Percentiles rank a stretch among this genome's conserved stretches.
Conservation (phyloP, 2,888 invertebrate species). For the Dicranocentrus wangi region DNA sequence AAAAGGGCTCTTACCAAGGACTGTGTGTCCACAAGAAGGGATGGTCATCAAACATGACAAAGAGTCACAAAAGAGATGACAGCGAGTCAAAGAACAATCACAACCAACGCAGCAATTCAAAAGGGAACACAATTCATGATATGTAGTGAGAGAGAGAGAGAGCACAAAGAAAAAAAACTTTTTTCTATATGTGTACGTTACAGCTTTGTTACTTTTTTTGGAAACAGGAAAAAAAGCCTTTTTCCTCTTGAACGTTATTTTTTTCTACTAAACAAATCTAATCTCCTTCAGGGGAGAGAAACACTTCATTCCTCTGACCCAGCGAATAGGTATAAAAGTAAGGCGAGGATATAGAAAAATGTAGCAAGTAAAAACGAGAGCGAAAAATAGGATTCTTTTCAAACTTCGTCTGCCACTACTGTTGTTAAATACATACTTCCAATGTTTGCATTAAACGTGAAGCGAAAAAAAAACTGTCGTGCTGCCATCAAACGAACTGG, state of each 20-base stretch:
- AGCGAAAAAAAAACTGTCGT: constrained; percentile 17
- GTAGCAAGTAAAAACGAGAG: constrained; percentile 39
- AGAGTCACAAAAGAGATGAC: constrained; percentile 62
- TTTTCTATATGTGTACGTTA: constrained; percentile 14
- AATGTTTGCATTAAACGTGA: constrained; percentile 27
- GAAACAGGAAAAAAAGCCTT: constrained; percentile 47
- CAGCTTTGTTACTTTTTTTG: constrained; percentile 18
- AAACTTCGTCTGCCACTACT: constrained; percentile 50
- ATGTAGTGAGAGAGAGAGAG: constrained; percentile 37
- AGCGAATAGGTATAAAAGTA: constrained; percentile 19
- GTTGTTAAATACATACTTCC: constrained; percentile 21
- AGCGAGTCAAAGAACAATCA: constrained; percentile 67
- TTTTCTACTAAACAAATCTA: constrained; percentile 52
- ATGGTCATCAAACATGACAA: constrained; percentile 67
- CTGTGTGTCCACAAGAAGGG: constrained; percentile 67
- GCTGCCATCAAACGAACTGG: neutral
- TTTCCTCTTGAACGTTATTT: constrained; percentile 34
- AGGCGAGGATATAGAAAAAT: neutral
- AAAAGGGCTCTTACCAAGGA: constrained; percentile 70
- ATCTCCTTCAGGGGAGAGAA: constrained; percentile 57
- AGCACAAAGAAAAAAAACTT: constrained; percentile 55
- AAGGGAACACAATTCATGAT: constrained; percentile 70
- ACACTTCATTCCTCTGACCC: constrained; percentile 65
- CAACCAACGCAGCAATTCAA: constrained; percentile 73
- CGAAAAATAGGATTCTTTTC: constrained; percentile 53